A percentile compares a stretch with the other conserved stretches of the same genome.
phyloP scores from a whole-genome alignment of 1,140 invertebrate species.

The Zophobas atratus region DNA sequence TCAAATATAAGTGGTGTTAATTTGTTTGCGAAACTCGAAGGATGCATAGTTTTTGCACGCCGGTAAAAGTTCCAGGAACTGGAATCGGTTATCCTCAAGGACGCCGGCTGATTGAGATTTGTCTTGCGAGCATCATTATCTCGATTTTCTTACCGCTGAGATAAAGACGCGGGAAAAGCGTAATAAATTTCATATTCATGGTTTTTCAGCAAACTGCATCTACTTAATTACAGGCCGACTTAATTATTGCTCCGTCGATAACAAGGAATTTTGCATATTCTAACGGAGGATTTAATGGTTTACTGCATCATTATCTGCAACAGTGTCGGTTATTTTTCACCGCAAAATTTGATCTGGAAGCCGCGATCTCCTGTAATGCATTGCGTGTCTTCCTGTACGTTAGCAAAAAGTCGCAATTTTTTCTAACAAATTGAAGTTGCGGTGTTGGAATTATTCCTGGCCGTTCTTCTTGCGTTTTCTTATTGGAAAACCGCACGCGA shows the following conservation, averaged over 20 bases:
- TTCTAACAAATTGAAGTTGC: conserved; percentile 5
- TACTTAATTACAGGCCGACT: not conserved
- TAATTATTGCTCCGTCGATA: not conserved
- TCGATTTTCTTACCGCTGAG: conserved; percentile 7
- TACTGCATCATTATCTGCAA: not conserved
- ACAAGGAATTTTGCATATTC: conserved; percentile 3
- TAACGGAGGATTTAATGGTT: not conserved
- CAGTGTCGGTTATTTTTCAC: conserved; percentile 1
- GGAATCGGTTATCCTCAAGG: conserved; percentile 26
- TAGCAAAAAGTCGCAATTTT: conserved; percentile 3
- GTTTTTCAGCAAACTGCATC: not conserved
- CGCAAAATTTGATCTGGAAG: conserved; percentile 16
- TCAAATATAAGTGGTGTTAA: not conserved
- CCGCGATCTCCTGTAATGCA: conserved; percentile 13
- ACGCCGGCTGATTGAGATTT: conserved; percentile 1
- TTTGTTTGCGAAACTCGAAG: not conserved
- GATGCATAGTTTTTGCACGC: not conserved
- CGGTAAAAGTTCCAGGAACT: not conserved
- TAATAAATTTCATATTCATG: not conserved
- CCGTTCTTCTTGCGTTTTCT: not conserved
- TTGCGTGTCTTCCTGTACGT: conserved; percentile 28
- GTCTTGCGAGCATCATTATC: conserved; percentile 20
- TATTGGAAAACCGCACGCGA: conserved; percentile 22
- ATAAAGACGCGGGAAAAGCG: not conserved
- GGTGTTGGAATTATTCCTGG: conserved; percentile 19